Conservation (phyloP, 2,113 vertebrate genomes). For the Ranitomeya variabilis region DNA sequence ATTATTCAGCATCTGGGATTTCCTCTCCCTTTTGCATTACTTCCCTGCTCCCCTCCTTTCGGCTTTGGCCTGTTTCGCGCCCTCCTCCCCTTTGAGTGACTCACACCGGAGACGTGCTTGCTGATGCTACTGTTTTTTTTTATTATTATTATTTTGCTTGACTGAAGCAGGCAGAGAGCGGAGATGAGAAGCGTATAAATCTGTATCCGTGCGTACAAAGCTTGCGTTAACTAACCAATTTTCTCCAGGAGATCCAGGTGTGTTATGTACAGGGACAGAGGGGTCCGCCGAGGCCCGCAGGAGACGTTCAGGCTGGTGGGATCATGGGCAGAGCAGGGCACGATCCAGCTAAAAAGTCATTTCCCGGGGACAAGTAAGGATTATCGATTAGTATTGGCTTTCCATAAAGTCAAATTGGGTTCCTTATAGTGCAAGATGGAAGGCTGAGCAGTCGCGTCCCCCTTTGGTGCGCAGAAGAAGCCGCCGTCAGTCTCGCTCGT, state of each 20-base stretch:
- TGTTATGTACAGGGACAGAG: constrained; percentile 30
- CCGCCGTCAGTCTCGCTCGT: background rate
- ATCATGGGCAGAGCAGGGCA: constrained; percentile 61
- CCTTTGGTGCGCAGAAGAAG: background rate
- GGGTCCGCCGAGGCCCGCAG: background rate
- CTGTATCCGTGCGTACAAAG: constrained; percentile 33
- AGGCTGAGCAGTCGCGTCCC: background rate
- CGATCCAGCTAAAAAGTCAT: constrained; percentile 16
- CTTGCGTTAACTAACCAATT: constrained; percentile 41
- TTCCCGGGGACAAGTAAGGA: background rate
- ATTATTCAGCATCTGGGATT: background rate
- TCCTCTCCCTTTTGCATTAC: background rate
- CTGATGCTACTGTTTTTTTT: constrained; percentile 84
- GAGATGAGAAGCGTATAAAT: constrained; percentile 59
- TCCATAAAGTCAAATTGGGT: background rate
- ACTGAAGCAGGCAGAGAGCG: constrained; percentile 76
- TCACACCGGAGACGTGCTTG: constrained; percentile 60
- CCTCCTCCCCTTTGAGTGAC: constrained; percentile 60
- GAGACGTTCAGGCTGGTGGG: constrained; percentile 40
- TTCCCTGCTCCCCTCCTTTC: background rate
- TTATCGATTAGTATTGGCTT: background rate
- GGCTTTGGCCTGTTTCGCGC: background rate
- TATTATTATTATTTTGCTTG: constrained; percentile 79
- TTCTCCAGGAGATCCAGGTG: constrained; percentile 48
- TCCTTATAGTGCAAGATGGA: background rate